phyloP scores from a whole-genome alignment of 2,113 vertebrate genomes.

The Cyanocitta stelleri region DNA sequence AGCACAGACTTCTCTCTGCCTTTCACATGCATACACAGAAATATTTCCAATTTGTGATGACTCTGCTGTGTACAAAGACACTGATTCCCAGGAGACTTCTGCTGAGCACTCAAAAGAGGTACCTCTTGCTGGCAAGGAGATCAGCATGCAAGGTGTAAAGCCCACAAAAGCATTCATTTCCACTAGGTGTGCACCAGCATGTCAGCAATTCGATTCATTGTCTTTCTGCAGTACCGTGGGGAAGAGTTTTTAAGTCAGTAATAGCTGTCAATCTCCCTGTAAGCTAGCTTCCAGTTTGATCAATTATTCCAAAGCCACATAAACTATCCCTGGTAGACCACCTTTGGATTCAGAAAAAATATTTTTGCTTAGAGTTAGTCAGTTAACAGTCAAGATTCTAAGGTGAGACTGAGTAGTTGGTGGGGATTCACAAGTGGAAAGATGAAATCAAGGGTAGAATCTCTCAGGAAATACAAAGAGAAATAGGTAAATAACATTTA shows the following conservation, averaged over 20 bases:
- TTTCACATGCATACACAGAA: not conserved
- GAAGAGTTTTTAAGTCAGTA: not conserved
- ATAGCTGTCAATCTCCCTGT: not conserved
- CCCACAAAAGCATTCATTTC: not conserved
- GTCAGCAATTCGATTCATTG: not conserved
- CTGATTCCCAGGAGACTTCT: not conserved
- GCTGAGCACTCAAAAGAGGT: not conserved
- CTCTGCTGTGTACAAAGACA: not conserved
- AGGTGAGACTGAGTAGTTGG: not conserved
- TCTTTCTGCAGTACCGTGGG: not conserved
- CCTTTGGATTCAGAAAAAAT: not conserved
- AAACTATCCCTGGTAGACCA: not conserved
- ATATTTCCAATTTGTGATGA: not conserved
- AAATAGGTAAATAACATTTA: not conserved
- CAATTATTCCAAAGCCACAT: not conserved
- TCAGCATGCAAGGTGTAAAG: not conserved
- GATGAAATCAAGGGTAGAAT: not conserved
- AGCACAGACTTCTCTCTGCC: not conserved
- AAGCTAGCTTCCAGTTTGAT: not conserved
- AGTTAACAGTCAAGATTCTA: not conserved
- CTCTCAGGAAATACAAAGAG: not conserved
- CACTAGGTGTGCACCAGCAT: not conserved
- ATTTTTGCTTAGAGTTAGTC: not conserved
- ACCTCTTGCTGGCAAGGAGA: not conserved
- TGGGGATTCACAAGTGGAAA: not conserved